These are phyloP conservation scores for Muschampia staudingeri DNA, from an alignment of 2,888 invertebrate species.

Conservation along the genomic window DNA sequence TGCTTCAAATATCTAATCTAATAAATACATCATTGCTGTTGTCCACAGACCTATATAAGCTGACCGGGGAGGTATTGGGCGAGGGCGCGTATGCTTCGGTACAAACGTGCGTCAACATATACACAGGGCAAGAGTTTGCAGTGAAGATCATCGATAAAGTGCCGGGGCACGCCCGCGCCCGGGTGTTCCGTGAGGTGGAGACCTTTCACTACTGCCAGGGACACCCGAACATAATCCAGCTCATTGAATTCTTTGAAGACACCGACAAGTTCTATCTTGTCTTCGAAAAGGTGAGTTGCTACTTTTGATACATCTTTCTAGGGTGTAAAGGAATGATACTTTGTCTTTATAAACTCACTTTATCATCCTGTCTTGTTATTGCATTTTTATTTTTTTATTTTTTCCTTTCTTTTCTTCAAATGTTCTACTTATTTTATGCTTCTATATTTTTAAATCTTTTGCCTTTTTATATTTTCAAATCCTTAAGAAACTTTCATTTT, in stretches of 20 bases:
- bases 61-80: constrained; percentile 98
- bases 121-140: constrained; percentile 98
- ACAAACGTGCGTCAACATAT: constrained; percentile 97
- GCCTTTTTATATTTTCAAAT: too few species aligned
- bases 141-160: constrained; percentile 99
- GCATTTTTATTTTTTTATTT: too few species aligned
- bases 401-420: too few species aligned
- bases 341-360: too few species aligned
- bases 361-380: too few species aligned
- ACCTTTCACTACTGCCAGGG: constrained; percentile 99
- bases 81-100: constrained; percentile 99
- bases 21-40: constrained; percentile 39
- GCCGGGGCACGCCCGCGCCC: constrained; percentile 98
- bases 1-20: background rate
- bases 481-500: too few species aligned
- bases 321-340: too few species aligned
- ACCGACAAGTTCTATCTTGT: constrained; percentile 99
- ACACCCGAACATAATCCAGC: constrained; percentile 99
- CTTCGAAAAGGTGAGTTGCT: constrained; percentile 96
- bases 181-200: constrained; percentile 99
- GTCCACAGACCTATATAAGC: constrained; percentile 97
- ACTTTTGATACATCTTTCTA: too few species aligned
- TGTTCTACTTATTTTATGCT: too few species aligned
- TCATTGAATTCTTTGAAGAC: constrained; percentile 99
- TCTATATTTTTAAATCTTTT: too few species aligned